Conservation (phyloP, 53 echinoderm and acorn worm species). For the Pentamera pediparva region DNA sequence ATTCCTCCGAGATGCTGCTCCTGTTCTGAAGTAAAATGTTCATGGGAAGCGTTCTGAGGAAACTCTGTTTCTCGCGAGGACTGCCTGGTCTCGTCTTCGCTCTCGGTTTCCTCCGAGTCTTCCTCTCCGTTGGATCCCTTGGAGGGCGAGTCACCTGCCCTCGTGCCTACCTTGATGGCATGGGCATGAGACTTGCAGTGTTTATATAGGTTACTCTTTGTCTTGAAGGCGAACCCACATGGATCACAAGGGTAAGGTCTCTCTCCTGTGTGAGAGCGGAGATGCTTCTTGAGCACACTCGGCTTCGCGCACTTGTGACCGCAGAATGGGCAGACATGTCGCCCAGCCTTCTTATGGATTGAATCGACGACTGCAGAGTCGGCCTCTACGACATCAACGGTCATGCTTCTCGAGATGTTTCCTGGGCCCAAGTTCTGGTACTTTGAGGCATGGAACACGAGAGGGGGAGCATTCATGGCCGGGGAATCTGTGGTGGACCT, state of each 20-base stretch:
- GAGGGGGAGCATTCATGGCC: conserved; percentile 19
- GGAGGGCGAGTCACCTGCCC: conserved; percentile 4
- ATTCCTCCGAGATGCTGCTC: not conserved
- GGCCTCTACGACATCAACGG: not conserved
- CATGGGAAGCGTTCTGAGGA: conserved; percentile 1
- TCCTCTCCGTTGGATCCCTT: conserved; percentile 64
- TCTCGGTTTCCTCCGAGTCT: conserved; percentile 97
- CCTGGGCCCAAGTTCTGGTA: conserved; percentile 15
- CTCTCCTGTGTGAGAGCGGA: conserved; percentile 94
- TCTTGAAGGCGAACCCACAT: conserved; percentile 98
- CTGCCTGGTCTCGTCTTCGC: conserved; percentile 73
- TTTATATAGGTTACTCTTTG: conserved; percentile 97
- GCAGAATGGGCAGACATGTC: conserved; percentile 91
- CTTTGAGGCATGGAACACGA: conserved; percentile 33
- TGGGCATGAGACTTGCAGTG: conserved; percentile 97
- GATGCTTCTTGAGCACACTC: conserved; percentile 92
- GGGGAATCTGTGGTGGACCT: not conserved
- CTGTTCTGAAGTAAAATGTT: not conserved
- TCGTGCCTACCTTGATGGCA: conserved; percentile 83
- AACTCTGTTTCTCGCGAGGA: conserved; percentile 44
- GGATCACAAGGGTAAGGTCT: conserved; percentile 92
- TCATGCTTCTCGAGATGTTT: not conserved
- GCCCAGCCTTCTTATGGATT: conserved; percentile 56
- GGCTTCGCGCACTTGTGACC: conserved; percentile 94
- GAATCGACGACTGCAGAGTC: not conserved